phyloP scores from a whole-genome alignment of 1,140 invertebrate species.

The Schlechtendalia chinensis region DNA sequence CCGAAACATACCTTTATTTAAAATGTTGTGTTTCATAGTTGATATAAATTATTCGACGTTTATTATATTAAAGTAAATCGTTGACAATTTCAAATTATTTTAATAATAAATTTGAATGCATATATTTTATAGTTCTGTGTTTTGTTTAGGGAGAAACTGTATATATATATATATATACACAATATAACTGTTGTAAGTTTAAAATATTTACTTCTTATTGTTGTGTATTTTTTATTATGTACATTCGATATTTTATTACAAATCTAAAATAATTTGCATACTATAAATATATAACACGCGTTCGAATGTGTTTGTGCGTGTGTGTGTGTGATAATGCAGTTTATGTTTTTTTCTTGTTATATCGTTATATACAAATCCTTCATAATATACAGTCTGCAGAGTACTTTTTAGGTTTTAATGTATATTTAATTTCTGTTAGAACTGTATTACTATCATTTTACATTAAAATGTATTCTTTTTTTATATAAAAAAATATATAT shows the following conservation, averaged over 20 bases:
- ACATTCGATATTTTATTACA: background rate
- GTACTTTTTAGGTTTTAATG: background rate
- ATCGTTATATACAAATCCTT: background rate
- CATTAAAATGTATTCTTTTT: background rate
- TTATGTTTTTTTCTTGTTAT: background rate
- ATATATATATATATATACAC: too few relatives aligned
- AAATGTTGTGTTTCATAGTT: too few relatives aligned
- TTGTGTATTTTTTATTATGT: background rate
- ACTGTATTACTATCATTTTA: background rate
- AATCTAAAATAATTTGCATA: background rate
- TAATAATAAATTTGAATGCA: too few relatives aligned
- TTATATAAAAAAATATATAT: background rate
- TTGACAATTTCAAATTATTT: too few relatives aligned
- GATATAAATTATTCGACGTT: too few relatives aligned
- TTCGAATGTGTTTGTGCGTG: too few relatives aligned
- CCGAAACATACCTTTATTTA: too few relatives aligned
- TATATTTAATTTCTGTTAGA: conserved; percentile 1
- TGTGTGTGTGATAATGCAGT: background rate
- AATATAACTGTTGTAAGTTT: background rate
- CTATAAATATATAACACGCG: too few relatives aligned
- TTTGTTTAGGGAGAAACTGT: too few relatives aligned
- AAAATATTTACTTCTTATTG: background rate
- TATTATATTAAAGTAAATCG: too few relatives aligned
- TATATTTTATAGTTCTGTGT: too few relatives aligned
- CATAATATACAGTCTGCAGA: background rate